phyloP scores from a whole-genome alignment of 2,888 invertebrate genomes.

The Carcina quercana region DNA sequence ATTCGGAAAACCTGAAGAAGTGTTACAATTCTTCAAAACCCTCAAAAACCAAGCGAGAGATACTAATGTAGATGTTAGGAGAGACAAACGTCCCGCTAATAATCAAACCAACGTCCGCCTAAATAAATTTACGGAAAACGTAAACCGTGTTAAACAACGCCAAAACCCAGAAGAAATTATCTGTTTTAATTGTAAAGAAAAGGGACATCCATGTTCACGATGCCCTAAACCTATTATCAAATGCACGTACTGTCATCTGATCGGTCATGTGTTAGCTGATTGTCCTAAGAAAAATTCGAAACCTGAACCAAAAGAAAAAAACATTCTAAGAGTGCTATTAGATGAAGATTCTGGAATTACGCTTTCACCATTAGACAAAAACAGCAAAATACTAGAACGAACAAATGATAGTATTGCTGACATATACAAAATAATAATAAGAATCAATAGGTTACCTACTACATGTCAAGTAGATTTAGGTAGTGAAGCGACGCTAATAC shows the following conservation, averaged over 20 bases:
- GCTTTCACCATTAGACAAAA: not conserved
- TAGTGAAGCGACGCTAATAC: conserved; percentile 16
- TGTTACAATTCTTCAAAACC: conserved; percentile 4
- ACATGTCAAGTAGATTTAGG: conserved; percentile 14
- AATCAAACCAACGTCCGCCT: not conserved
- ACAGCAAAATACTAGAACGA: not conserved
- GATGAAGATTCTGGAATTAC: not conserved
- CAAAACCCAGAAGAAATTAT: not conserved
- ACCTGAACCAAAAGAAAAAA: not conserved
- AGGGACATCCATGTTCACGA: not conserved
- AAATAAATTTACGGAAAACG: too few relatives aligned
- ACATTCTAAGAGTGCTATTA: not conserved
- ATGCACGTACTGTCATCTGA: conserved; percentile 4
- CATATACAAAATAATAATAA: conserved; percentile 8
- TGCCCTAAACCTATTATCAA: conserved; percentile 8
- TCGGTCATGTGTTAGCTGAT: conserved; percentile 5
- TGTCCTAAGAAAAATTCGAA: not conserved
- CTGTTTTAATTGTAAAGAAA: conserved; percentile 4
- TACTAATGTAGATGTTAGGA: not conserved
- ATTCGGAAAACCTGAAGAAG: conserved; percentile 2
- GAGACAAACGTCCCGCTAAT: not conserved
- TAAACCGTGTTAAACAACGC: too few relatives aligned
- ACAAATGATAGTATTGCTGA: not conserved
- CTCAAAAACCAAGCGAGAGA: too few relatives aligned
- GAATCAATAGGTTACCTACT: conserved; percentile 4